These are phyloP conservation scores for Pteronotus mesoamericanus DNA, from an alignment of 2,797 vertebrate genomes.

Conservation along the genomic window DNA sequence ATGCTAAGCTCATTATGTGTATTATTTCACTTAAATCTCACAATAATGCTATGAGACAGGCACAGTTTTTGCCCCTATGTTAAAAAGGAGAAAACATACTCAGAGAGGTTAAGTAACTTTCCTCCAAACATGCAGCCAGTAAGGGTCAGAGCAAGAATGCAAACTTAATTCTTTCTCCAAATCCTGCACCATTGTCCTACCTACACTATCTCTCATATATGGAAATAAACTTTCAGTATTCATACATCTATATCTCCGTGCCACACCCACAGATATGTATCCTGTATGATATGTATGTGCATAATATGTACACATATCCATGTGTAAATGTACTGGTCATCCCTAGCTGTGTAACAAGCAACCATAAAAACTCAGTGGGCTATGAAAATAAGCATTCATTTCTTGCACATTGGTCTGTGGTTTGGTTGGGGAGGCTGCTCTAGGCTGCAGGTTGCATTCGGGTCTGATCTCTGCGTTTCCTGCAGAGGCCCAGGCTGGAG, in stretches of 20 bases:
- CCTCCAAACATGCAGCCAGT: background rate
- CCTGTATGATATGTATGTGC: background rate
- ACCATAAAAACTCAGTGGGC: background rate
- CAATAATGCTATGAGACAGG: background rate
- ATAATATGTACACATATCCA: background rate
- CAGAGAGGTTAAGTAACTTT: background rate
- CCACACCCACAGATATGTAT: background rate
- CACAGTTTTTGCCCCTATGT: background rate
- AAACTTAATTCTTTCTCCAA: background rate
- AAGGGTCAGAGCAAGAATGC: background rate
- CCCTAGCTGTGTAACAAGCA: background rate
- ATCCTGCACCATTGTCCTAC: too few relatives aligned
- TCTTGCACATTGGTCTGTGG: background rate
- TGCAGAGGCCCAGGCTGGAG: background rate
- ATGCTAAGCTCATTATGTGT: background rate
- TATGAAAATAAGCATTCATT: background rate
- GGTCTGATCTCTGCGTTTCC: background rate
- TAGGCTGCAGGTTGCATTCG: background rate
- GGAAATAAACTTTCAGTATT: background rate
- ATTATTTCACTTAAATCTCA: background rate
- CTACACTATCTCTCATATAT: background rate
- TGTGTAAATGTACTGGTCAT: background rate
- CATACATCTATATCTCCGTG: background rate
- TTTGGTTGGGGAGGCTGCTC: background rate
- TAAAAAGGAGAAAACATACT: background rate